Evolutionary conservation across 2,797 vertebrate species (phyloP).

Genomic region (Margarornis squamiger): DNA sequence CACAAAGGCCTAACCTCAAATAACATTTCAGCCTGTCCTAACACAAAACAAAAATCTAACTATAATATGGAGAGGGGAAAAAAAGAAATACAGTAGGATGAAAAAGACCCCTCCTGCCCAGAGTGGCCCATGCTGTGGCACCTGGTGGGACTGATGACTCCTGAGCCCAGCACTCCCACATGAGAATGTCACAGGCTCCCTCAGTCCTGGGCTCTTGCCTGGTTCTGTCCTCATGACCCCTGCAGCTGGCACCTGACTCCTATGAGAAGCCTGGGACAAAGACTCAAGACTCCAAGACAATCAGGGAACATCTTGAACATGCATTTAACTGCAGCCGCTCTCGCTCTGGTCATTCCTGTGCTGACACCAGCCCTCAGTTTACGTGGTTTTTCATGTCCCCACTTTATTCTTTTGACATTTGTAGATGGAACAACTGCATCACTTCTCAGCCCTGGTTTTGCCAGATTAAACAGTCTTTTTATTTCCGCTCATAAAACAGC

Average conservation of each 20-base stretch:
- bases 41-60: background rate
- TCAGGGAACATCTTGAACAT: accelerated
- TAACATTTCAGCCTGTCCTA: background rate
- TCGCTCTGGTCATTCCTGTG: background rate
- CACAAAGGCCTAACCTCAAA: background rate
- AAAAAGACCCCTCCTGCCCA: background rate
- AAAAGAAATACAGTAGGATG: background rate
- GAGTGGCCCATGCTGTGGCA: accelerated
- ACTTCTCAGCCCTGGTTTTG: background rate
- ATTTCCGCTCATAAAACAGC: background rate
- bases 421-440: background rate
- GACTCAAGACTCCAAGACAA: background rate
- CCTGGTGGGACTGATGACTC: accelerated
- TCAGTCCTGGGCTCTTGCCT: accelerated
- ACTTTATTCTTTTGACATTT: background rate
- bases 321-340: background rate
- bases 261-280: accelerated
- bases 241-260: background rate
- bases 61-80: background rate
- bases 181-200: accelerated
- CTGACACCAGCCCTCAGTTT: background rate
- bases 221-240: background rate
- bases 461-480: slow-evolving; percentile 5
- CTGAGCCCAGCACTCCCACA: accelerated
- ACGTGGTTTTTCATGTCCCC: background rate